Base-by-base conservation (phyloP, 2,113 vertebrate species). In the Recurvirostra avosetta region DNA sequence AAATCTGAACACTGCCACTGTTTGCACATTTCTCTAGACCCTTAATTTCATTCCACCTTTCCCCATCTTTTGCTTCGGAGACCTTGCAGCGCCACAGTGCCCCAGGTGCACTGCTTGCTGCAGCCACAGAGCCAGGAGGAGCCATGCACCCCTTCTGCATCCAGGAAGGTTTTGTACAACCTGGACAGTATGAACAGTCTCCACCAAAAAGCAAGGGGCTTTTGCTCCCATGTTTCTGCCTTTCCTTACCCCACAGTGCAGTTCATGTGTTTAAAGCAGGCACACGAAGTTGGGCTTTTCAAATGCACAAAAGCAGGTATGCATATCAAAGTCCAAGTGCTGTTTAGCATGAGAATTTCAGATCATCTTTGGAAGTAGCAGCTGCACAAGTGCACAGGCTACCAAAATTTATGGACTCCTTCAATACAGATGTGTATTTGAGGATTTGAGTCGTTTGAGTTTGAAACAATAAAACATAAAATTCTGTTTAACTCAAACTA, bases 281-380 rank as follows among this genome's bases (percentile, higher is more conserved):
- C 26, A 77, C 6, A 11, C 5, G 18, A 76, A 65, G 21, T 1
- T 65, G 22, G 16, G n/a, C 20, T 55, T 78, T 34, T 61, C 72
- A 56, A 58, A 63, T 3, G 29, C 27, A n/a, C 29, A 50, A 55
- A 55, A 36, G 41, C 38, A 59, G 22, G 19, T 15, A 72, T 0
- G 1, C 2, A 1, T 29, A 25, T 18, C 25, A n/a, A 49, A 61
- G n/a, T 5, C 4, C 5, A 26, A 26, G 7, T 15, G 27, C 36
- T 27, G 20, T 27, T 50, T 3, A 68, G 19, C 15, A 43, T 43
- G 22, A 72, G 23, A 72, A 68, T 63, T 84, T 58, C 32, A 32
- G 12, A 83, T 43, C 5, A 49, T 8, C 55, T 79, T 34, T 41
- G 9, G 45, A 74, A 84, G 43, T 1, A 79, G 55, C 27, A 55